These are phyloP conservation scores for Diachasmimorpha longicaudata DNA, from an alignment of 1,140 invertebrate species.

Conservation along the genomic window DNA sequence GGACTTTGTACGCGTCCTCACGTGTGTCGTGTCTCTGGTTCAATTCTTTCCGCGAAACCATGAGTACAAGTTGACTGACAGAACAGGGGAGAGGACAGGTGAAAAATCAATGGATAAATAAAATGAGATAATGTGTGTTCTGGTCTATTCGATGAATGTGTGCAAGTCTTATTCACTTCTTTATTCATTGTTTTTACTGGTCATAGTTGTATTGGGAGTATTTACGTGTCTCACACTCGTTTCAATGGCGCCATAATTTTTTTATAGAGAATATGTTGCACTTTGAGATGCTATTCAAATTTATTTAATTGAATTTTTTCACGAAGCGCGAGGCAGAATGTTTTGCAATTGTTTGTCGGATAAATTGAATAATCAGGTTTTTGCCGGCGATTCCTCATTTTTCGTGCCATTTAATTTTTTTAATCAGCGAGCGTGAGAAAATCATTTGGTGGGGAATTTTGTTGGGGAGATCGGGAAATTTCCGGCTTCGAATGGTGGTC, in stretches of 20 bases:
- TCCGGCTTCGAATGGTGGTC: background rate
- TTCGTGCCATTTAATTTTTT: background rate
- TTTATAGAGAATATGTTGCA: background rate
- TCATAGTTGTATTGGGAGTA: too few relatives aligned
- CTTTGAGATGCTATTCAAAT: background rate
- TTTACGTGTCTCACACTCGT: too few relatives aligned
- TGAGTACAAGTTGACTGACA: conserved; percentile 41
- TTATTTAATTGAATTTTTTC: background rate
- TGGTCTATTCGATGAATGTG: conserved; percentile 26
- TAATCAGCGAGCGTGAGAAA: background rate
- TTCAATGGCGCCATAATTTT: background rate
- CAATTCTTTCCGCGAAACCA: conserved; percentile 57
- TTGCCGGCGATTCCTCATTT: background rate
- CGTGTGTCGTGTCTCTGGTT: conserved; percentile 44
- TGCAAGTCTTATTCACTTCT: background rate
- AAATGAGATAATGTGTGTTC: background rate
- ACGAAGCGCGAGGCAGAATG: background rate
- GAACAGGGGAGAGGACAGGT: conserved; percentile 27
- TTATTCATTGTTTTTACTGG: background rate
- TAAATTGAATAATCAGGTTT: background rate
- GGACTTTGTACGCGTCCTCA: conserved; percentile 50
- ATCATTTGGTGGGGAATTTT: background rate
- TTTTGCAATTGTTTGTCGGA: background rate
- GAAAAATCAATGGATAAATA: background rate
- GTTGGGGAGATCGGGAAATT: background rate